Percentiles rank a stretch among this genome's conserved stretches.
These are phyloP conservation scores for Tragelaphus eurycerus DNA, from an alignment of 2,797 vertebrate genomes.

Conservation along the genomic window DNA sequence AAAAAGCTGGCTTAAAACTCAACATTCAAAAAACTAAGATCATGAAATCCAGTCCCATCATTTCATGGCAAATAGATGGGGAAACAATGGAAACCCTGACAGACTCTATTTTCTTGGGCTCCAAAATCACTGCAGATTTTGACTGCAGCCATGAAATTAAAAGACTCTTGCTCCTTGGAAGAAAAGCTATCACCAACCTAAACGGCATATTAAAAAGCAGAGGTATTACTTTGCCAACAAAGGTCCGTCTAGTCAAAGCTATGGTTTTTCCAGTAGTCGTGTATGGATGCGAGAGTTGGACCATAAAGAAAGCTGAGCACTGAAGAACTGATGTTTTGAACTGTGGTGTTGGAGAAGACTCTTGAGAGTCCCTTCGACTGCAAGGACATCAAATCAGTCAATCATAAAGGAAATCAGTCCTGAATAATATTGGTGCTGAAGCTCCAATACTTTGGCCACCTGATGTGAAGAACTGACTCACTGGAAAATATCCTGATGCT, in stretches of 20 bases:
- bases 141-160: not conserved
- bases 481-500: not conserved
- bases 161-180: not conserved
- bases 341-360: not conserved
- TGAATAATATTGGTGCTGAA: not conserved
- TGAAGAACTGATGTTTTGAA: not conserved
- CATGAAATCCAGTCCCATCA: not conserved
- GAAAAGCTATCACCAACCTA: not conserved
- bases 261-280: not conserved
- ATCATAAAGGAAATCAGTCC: not conserved
- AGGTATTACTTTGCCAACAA: not conserved
- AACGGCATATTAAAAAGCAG: not conserved
- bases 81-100: not conserved
- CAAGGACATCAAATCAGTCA: not conserved
- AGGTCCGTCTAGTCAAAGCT: not conserved
- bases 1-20: too few relatives aligned
- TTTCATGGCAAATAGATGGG: not conserved
- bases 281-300: not conserved
- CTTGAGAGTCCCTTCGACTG: not conserved
- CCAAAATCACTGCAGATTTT: not conserved
- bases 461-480: not conserved
- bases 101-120: not conserved
- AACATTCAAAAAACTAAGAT: not conserved
- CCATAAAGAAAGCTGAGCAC: not conserved
- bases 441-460: not conserved